A percentile compares a stretch with the other conserved stretches of the same genome.
These are phyloP conservation scores for Centroberyx gerrardi DNA, from an alignment of 2,797 vertebrate genomes.

Conservation along the genomic window DNA sequence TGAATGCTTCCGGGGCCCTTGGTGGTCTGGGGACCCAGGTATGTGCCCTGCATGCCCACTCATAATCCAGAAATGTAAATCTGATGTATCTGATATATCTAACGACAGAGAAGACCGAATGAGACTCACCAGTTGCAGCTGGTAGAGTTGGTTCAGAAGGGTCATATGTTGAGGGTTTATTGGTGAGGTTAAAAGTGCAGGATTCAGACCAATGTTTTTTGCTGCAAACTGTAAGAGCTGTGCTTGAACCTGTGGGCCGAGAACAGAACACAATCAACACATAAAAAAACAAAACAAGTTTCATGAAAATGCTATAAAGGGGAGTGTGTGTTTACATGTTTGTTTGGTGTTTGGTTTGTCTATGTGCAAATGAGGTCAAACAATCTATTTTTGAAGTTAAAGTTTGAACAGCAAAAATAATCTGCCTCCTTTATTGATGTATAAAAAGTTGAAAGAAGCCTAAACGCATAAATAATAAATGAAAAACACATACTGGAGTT, in stretches of 20 bases:
- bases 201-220: conserved; percentile 99
- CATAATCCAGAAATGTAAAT: not conserved
- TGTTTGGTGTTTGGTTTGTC: no score
- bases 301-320: not conserved
- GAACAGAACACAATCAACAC: not conserved
- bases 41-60: not conserved
- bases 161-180: conserved; percentile 99
- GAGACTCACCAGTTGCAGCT: conserved; percentile 98
- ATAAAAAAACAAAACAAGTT: not conserved
- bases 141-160: conserved; percentile 99
- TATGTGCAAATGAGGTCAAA: not conserved
- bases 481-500: not conserved
- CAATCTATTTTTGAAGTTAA: no score
- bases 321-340: not conserved
- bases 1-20: not conserved
- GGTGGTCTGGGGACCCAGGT: not conserved
- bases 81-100: conserved; percentile 1
- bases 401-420: not conserved
- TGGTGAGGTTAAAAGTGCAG: conserved; percentile 99
- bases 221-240: conserved; percentile 99
- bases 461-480: conserved; percentile 27
- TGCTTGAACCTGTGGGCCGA: conserved; percentile 95
- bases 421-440: not conserved
- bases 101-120: not conserved
- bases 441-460: not conserved